phyloP scores from a whole-genome alignment of 2,113 vertebrate genomes.

The Notechis scutatus region DNA sequence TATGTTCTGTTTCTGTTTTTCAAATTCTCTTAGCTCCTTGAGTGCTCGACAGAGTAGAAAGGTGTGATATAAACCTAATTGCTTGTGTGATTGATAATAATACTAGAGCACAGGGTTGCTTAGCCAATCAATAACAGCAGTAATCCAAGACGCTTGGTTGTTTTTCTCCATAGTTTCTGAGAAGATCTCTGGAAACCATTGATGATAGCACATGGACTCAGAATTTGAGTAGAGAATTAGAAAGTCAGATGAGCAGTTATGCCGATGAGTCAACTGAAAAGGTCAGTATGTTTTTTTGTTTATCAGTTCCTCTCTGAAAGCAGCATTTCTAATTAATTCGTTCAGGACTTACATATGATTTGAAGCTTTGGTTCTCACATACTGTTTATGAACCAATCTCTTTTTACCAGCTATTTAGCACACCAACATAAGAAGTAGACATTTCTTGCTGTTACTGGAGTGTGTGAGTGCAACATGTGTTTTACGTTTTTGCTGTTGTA shows the following conservation, averaged over 20 bases:
- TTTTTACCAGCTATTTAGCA: neutral
- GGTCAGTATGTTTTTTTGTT: neutral
- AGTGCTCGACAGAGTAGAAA: neutral
- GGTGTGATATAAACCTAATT: neutral
- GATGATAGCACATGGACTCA: conserved; percentile 4
- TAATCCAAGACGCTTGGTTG: neutral
- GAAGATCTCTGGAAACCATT: conserved; percentile 22
- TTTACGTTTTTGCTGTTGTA: neutral
- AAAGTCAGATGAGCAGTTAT: conserved; percentile 10
- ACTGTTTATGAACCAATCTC: neutral
- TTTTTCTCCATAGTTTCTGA: neutral
- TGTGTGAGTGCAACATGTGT: neutral
- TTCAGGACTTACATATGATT: neutral
- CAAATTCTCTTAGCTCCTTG: neutral
- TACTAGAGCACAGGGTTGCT: neutral
- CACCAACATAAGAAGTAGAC: neutral
- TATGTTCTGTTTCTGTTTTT: neutral
- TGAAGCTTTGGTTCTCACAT: neutral
- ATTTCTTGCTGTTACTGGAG: neutral
- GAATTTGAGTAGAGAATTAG: conserved; percentile 13
- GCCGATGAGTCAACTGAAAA: neutral
- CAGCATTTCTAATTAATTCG: neutral
- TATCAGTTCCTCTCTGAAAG: neutral
- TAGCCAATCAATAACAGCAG: neutral
- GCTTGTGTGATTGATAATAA: neutral